Conservation (phyloP, 2,888 invertebrate species). For the Limnephilus auricula region DNA sequence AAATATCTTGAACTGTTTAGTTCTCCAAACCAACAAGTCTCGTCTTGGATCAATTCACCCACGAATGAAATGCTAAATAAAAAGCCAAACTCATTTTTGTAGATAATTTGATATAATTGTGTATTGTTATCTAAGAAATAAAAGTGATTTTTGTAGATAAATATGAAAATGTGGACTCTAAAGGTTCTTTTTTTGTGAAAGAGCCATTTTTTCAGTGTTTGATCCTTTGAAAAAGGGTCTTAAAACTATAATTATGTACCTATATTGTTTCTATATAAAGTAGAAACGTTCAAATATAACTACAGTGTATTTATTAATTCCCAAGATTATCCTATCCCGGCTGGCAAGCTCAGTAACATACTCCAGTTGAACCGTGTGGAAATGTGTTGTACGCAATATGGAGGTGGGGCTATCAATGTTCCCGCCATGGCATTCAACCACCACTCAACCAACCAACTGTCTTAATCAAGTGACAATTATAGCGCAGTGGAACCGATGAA, state of each 20-base stretch:
- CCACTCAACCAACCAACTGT: no score
- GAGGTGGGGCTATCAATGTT: no score
- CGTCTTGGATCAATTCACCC: conserved; percentile 53
- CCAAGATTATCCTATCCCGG: background rate
- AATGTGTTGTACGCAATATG: no score
- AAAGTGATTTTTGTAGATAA: conserved; percentile 72
- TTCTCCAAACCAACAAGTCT: conserved; percentile 3
- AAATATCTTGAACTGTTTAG: conserved; percentile 59
- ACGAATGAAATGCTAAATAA: conserved; percentile 60
- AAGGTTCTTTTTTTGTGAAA: conserved; percentile 73
- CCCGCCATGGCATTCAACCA: no score
- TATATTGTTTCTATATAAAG: conserved; percentile 67
- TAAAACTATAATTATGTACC: conserved; percentile 73
- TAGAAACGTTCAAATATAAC: conserved; percentile 67
- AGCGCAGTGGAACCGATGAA: no score
- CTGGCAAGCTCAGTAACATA: background rate
- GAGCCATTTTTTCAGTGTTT: conserved; percentile 68
- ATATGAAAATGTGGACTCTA: conserved; percentile 73
- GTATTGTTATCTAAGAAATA: conserved; percentile 66
- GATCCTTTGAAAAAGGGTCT: conserved; percentile 76
- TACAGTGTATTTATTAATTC: conserved; percentile 53
- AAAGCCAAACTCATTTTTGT: conserved; percentile 67
- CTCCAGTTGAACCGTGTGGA: no score
- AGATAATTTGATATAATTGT: conserved; percentile 67
- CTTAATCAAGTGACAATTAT: no score